Conservation (phyloP, 1,140 invertebrate species). For the Stenopsyche tienmushanensis region DNA sequence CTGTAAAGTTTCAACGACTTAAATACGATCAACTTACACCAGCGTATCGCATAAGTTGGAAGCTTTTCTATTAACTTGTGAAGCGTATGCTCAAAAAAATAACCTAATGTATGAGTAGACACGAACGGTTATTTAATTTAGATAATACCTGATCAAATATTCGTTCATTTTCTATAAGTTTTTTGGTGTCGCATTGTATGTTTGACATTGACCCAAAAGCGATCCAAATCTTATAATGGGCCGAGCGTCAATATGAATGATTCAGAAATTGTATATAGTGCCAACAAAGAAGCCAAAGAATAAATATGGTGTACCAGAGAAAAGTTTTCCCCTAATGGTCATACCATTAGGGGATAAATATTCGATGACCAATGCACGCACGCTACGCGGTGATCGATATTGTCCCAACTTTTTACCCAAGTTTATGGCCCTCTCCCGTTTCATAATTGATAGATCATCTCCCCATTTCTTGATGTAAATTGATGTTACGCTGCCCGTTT, state of each 20-base stretch:
- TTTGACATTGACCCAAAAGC: too few relatives aligned
- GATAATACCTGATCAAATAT: too few relatives aligned
- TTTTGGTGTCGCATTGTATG: too few relatives aligned
- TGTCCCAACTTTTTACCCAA: neutral
- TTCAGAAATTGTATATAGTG: neutral
- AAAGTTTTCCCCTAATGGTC: constrained; percentile 14
- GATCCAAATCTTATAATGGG: neutral
- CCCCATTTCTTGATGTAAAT: constrained; percentile 6
- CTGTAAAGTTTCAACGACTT: too few relatives aligned
- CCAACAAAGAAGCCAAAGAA: neutral
- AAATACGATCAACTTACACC: too few relatives aligned
- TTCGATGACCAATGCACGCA: constrained; percentile 17
- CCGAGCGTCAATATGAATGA: neutral
- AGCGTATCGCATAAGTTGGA: too few relatives aligned
- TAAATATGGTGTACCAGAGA: constrained; percentile 3
- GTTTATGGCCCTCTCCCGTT: neutral
- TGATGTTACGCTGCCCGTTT: too few relatives aligned
- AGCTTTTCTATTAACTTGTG: too few relatives aligned
- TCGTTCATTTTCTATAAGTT: too few relatives aligned
- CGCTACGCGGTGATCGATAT: constrained; percentile 7
- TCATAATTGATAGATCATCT: constrained; percentile 32
- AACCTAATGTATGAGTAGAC: too few relatives aligned
- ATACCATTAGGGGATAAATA: constrained; percentile 22
- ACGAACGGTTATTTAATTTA: too few relatives aligned
- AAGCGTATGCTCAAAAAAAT: too few relatives aligned